These are phyloP conservation scores for Kryptopterus vitreolus DNA, from an alignment of 2,797 vertebrate genomes.

Conservation along the genomic window DNA sequence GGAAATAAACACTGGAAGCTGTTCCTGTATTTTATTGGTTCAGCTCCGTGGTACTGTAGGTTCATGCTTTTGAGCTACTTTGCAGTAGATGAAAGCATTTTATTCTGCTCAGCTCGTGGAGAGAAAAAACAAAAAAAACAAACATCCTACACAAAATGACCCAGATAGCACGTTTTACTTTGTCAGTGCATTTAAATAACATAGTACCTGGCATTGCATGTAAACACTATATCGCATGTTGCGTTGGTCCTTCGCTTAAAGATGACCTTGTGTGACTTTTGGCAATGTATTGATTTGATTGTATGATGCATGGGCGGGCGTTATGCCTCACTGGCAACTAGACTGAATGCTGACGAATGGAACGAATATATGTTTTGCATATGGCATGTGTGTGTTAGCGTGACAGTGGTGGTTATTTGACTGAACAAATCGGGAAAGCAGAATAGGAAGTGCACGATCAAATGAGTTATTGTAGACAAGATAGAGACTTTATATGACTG, in stretches of 20 bases:
- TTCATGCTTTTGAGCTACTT: conserved; percentile 2
- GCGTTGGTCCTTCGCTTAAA: neutral
- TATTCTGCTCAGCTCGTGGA: neutral
- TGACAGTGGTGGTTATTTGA: neutral
- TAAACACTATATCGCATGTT: neutral
- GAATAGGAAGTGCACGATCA: neutral
- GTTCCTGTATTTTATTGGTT: conserved; percentile 3
- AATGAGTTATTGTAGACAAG: neutral
- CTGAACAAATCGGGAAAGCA: neutral
- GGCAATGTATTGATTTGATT: neutral
- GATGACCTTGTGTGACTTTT: neutral
- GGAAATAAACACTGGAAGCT: conserved; percentile 19
- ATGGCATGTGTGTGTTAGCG: neutral
- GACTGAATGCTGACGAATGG: neutral
- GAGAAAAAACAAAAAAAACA: no score
- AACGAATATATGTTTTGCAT: neutral
- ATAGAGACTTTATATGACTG: neutral
- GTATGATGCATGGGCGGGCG: neutral
- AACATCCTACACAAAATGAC: neutral
- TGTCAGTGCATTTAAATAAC: neutral
- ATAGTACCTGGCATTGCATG: neutral
- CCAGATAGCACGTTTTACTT: neutral
- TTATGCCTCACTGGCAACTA: neutral
- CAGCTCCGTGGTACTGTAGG: neutral
- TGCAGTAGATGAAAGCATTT: neutral